Conservation (phyloP, 1,140 invertebrate genomes). For the Ctenoplectra terminalis region DNA sequence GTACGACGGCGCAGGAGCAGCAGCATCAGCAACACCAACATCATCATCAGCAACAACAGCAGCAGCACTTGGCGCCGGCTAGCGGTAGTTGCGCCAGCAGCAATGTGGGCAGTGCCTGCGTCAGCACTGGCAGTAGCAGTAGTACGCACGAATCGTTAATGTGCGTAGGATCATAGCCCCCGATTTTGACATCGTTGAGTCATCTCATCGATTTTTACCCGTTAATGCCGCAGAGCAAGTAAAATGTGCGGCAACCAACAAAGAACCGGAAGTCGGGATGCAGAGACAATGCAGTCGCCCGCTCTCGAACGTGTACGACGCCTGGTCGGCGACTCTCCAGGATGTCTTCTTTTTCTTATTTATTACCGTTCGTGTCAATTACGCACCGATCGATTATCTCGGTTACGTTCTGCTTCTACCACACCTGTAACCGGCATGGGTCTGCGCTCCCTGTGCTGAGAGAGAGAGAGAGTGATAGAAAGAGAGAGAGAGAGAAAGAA, state of each 20-base stretch:
- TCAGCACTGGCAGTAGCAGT: conserved; percentile 68
- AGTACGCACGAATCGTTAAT: conserved; percentile 81
- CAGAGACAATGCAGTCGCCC: conserved; percentile 29
- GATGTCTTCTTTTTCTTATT: conserved; percentile 64
- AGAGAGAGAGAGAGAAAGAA: conserved; percentile 20
- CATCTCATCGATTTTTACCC: conserved; percentile 81
- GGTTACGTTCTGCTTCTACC: conserved; percentile 58
- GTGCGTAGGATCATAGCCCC: conserved; percentile 82
- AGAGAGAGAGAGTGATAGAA: conserved; percentile 22
- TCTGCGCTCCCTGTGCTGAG: conserved; percentile 6
- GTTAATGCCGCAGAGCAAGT: conserved; percentile 64
- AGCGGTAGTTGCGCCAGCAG: conserved; percentile 61
- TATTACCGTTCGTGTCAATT: conserved; percentile 79
- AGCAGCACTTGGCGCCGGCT: conserved; percentile 52
- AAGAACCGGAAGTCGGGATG: conserved; percentile 4
- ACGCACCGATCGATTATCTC: conserved; percentile 70
- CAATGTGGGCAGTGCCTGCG: conserved; percentile 61
- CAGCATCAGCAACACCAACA: conserved; percentile 67
- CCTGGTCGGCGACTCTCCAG: conserved; percentile 57
- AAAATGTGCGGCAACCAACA: conserved; percentile 32
- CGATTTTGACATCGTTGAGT: conserved; percentile 79
- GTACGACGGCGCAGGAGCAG: conserved; percentile 73
- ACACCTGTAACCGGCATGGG: conserved; percentile 19
- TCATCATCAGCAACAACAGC: conserved; percentile 59
- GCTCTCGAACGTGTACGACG: conserved; percentile 38